phyloP scores from a whole-genome alignment of 2,797 vertebrate genomes.

The Mico argentatus region DNA sequence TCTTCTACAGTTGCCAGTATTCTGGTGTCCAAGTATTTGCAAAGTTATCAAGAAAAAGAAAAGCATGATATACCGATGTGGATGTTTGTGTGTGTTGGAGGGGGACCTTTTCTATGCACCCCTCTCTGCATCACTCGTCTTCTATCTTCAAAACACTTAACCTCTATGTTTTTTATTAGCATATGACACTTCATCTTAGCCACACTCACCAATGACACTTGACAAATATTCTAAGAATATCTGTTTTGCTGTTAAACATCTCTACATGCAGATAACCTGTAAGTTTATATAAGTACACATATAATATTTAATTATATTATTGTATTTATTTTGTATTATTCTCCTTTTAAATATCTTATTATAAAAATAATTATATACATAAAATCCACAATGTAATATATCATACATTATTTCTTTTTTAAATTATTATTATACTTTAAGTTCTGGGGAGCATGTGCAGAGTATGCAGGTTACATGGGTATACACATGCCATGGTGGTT shows the following conservation, averaged over 20 bases:
- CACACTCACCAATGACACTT: neutral
- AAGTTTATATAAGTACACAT: neutral
- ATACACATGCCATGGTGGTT: too few species aligned
- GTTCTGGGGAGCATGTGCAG: too few species aligned
- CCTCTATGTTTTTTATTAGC: neutral
- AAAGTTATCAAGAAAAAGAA: neutral
- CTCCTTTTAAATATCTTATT: neutral
- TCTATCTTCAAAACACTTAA: neutral
- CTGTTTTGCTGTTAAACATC: neutral
- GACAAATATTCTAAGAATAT: neutral
- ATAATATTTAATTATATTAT: neutral
- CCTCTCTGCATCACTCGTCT: accelerated
- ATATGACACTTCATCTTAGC: neutral
- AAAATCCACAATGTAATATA: neutral
- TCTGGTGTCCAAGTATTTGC: neutral
- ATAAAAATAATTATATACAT: neutral
- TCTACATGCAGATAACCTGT: neutral
- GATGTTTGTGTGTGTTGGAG: neutral
- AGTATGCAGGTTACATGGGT: too few species aligned
- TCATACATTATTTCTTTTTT: neutral
- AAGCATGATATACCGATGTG: neutral
- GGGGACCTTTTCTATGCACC: accelerated
- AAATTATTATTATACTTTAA: too few species aligned
- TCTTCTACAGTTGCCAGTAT: neutral
- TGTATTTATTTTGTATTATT: neutral